Base-by-base conservation (phyloP, 2,113 vertebrate species). In the Eubucco bourcierii region DNA sequence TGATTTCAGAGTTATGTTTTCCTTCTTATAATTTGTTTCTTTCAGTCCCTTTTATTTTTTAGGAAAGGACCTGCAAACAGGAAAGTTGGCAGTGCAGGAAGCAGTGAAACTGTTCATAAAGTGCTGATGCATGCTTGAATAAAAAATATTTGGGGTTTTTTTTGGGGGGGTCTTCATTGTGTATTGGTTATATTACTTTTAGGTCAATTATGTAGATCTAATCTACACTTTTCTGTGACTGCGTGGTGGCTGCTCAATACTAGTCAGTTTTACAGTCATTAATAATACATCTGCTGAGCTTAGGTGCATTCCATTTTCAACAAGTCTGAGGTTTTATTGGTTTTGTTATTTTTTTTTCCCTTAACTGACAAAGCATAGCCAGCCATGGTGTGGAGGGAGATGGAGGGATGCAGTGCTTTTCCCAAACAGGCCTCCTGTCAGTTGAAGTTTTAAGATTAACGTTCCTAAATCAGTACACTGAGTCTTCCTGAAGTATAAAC, bases 91-190 rank as follows among this genome's bases (percentile, higher is more conserved):
- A 34, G 4, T 28, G 60, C 70, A 94, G 95, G 77, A 77, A 91
- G 89, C 37, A 82, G 81, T 84, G 90, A 94, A 94, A 85, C 76
- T 92, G 33, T 53, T 89, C 60, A 8, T 80, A 24, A 80, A 94
- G 29, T 90, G 70, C 87, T 94, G 82, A 85, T 5, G 1, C 83
- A 17, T 39, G 73, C 87, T 47, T 56, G 67, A 91, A 75, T 78
- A 87, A 52, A 83, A 91, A 90, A 60, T 58, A 25, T 24, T 66
- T 47, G 19, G 52, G 52, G 21, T 29, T 29, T 10, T 13, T 37
- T 78, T 58, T 88, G 83, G 85, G 56, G 65, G 83, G 56, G 70
- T 66, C 6, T 70, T 74, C 46, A 33, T 80, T 4, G 0, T 6
- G 1, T 33, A 7, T 19, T 75, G 31, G 10, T 3, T 77, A 5